Conservation (phyloP, 2,888 invertebrate genomes). For the Digitonthophagus gazella region DNA sequence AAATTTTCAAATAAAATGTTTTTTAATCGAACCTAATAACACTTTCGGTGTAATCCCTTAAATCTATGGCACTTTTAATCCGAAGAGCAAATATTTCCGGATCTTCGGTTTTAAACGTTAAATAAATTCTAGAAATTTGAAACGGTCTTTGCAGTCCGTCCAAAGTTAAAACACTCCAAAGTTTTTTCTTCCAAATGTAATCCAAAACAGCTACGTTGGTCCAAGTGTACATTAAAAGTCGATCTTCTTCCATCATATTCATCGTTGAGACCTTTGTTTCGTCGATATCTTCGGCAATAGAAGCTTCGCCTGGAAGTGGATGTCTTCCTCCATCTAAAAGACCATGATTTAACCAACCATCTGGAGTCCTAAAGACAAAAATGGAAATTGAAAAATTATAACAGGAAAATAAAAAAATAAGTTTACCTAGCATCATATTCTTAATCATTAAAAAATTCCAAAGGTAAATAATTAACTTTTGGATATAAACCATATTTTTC, state of each 20-base stretch:
- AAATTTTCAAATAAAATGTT: no score
- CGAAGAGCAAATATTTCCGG: constrained; percentile 68
- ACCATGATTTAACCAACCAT: constrained; percentile 74
- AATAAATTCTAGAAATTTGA: constrained; percentile 63
- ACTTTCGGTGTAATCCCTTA: constrained; percentile 62
- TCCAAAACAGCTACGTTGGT: constrained; percentile 65
- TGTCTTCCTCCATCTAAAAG: constrained; percentile 64
- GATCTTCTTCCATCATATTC: constrained; percentile 26
- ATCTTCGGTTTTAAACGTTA: constrained; percentile 81
- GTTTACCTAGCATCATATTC: constrained; percentile 59
- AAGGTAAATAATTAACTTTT: constrained; percentile 53
- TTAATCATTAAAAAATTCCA: constrained; percentile 68
- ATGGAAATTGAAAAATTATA: no score
- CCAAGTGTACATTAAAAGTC: constrained; percentile 56
- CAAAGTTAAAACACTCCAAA: constrained; percentile 62
- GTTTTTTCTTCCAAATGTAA: constrained; percentile 50
- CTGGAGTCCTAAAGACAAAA: constrained; percentile 68
- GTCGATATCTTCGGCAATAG: constrained; percentile 54
- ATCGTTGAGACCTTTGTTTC: no score
- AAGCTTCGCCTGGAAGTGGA: constrained; percentile 74
- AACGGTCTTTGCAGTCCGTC: constrained; percentile 59
- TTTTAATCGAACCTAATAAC: no score
- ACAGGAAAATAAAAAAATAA: no score
- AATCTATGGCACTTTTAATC: constrained; percentile 63
- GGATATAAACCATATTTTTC: constrained; percentile 42